Evolutionary conservation across 2,888 invertebrate species (phyloP), one percentile per base, ranked within the genome.

Genomic region (Mythimna lalbum): DNA sequence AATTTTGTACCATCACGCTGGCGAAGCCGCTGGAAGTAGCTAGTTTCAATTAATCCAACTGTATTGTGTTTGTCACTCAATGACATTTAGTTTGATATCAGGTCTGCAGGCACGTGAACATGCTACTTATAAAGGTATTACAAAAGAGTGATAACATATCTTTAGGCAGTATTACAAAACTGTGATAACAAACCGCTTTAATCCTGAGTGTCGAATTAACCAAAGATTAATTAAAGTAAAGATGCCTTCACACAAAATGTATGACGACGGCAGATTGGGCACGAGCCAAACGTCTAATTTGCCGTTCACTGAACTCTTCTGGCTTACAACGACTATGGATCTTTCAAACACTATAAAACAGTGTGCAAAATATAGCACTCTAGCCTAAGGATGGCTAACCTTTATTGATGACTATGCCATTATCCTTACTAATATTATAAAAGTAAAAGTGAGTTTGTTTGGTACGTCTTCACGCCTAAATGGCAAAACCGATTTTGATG

Each of bases 71-170:
- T 36, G 12, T 56, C n/a, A n/a, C 3, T 17, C 52, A 9, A 59
- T 27, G 33, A 60, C 7, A 2, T 69, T 47, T 27, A 1, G n/a
- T 52, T 27, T 14, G 7, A 3, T 47, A 69, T 52, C 43, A n/a
- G 14, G 2, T 52, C 31, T 21, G 10, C 57, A 19, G 4, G 23
- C 43, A 69, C 70, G 61, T 55, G 33, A 19, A 27, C 7, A 17
- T 14, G 33, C 1, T 14, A 9, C 4, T 19, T 69, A n/a, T 62
- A 49, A 49, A 39, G 56, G 23, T 17, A 56, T 49, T 56, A 4
- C 17, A 39, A 49, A 71, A 56, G 3, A 31, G 12, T 39, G 62
- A 71, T 71, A 61, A 70, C 3, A 70, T n/a, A n/a, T n/a, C n/a
- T 69, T 23, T 62, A 49, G 55, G 49, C 62, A 62, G 23, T 17